Evolutionary conservation across 2,888 invertebrate genomes (phyloP).

Genomic region (Pachymerium ferrugineum): DNA sequence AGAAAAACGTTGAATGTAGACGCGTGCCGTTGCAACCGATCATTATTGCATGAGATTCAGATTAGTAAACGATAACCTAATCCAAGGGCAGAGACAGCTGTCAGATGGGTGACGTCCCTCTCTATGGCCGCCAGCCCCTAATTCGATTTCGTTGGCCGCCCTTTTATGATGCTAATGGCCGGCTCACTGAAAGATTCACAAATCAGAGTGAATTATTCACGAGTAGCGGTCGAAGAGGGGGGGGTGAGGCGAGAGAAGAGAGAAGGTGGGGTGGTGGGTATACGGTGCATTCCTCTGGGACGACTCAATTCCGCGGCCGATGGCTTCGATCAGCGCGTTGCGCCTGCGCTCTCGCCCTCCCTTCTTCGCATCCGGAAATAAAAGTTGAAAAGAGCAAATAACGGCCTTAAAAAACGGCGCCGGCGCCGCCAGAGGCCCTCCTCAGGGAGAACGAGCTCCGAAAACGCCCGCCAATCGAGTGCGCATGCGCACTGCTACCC

Average conservation of each 20-base stretch:
- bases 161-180: slow-evolving; percentile 33
- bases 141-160: slow-evolving; percentile 32
- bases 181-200: slow-evolving; percentile 33
- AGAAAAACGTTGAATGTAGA: not conserved
- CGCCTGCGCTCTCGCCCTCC: not conserved
- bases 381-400: slow-evolving; percentile 34
- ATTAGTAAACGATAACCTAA: slow-evolving; percentile 33
- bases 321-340: slow-evolving; percentile 31
- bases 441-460: slow-evolving; percentile 30
- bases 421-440: slow-evolving; percentile 14
- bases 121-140: slow-evolving; percentile 18
- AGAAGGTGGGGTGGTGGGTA: too few species aligned
- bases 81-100: slow-evolving; percentile 23
- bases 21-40: slow-evolving; percentile 23
- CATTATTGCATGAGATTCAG: slow-evolving; percentile 32
- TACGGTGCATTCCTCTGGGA: slow-evolving; percentile 26
- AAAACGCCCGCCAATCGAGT: slow-evolving; percentile 30
- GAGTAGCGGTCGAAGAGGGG: slow-evolving; percentile 7
- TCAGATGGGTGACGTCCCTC: slow-evolving; percentile 30
- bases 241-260: not conserved
- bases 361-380: slow-evolving; percentile 28
- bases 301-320: slow-evolving; percentile 31
- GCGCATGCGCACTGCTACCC: slow-evolving; percentile 11
- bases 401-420: slow-evolving; percentile 32
- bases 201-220: slow-evolving; percentile 34